Base-by-base conservation (phyloP, 2,113 vertebrate genomes). In the Petaurus breviceps region DNA sequence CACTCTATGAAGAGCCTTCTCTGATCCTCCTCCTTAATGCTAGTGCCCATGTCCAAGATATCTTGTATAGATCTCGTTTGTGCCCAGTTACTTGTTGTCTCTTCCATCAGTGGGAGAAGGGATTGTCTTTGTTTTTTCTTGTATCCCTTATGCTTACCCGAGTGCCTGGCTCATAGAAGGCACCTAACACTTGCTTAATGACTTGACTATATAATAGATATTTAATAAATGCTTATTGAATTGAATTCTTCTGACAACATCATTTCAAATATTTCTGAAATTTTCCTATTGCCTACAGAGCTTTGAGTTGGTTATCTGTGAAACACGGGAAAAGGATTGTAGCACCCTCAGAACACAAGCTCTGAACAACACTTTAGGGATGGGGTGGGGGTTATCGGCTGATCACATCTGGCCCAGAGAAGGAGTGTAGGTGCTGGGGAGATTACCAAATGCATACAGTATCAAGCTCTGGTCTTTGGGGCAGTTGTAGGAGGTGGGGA, bases 371-470 rank as follows among this genome's bases (percentile, higher is more conserved):
- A 68, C 49, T 84, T 84, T 0, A 1, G 93, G 89, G 26, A 77
- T 8, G 8, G 51, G 57, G 50, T 0, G 47, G 24, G 90, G 26
- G 90, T 90, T 90, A 50, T 50, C 47, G 10, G 1, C 47, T 90
- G 97, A 98, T 98, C 97, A 68, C 92, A 12, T 90, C 1, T 1
- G 52, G n/a, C 50, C 47, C 3, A 49, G 1, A 26, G 93, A 53
- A 68, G 37, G 51, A 2, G 84, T 26, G 51, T 47, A 93, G 90
- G n/a, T 92, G 92, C 68, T 0, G 3, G 47, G 68, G 24, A 96
- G 98, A 97, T 98, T 96, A 98, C 90, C 91, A 53, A 77, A n/a
- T 31, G 61, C 68, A 14, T 49, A 50, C 47, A 47, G 91, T 95
- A 46, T 57, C 92, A 94, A 52, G 52, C 61, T 90, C 37, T 94